Evolutionary conservation across 2,797 vertebrate species (phyloP).

Genomic region (Vireo griseus): DNA sequence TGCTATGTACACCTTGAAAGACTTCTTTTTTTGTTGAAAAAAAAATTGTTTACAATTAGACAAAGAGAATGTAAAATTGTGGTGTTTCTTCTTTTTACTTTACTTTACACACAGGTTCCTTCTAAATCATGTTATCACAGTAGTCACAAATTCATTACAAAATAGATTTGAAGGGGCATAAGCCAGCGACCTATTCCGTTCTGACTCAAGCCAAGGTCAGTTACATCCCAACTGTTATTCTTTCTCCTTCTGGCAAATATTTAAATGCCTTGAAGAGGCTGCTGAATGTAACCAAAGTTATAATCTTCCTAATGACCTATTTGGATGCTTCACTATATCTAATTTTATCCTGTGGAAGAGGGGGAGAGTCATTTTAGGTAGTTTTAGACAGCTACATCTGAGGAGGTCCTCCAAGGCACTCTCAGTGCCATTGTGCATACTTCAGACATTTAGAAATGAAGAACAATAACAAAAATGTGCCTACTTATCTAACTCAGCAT

Average conservation of each 20-base stretch:
- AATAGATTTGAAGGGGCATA: background rate
- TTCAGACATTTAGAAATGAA: background rate
- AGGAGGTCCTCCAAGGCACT: background rate
- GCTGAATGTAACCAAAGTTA: background rate
- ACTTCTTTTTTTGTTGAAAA: background rate
- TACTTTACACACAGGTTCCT: background rate
- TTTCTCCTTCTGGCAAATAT: background rate
- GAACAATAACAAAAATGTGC: background rate
- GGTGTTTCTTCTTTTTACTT: background rate
- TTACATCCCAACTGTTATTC: rapidly evolving
- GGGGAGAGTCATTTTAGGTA: background rate
- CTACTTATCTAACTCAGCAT: background rate
- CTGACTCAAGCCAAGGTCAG: background rate
- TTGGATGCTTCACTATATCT: background rate
- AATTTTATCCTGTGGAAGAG: background rate
- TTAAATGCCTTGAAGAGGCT: background rate
- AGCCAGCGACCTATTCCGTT: background rate
- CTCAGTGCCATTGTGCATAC: background rate
- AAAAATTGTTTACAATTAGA: background rate
- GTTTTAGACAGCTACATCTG: background rate
- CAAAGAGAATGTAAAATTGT: background rate
- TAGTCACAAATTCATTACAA: background rate
- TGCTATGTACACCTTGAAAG: background rate
- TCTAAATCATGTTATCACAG: background rate
- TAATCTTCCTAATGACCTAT: background rate